phyloP scores from a whole-genome alignment of 2,888 invertebrate genomes.

The Eupithecia exiguata region DNA sequence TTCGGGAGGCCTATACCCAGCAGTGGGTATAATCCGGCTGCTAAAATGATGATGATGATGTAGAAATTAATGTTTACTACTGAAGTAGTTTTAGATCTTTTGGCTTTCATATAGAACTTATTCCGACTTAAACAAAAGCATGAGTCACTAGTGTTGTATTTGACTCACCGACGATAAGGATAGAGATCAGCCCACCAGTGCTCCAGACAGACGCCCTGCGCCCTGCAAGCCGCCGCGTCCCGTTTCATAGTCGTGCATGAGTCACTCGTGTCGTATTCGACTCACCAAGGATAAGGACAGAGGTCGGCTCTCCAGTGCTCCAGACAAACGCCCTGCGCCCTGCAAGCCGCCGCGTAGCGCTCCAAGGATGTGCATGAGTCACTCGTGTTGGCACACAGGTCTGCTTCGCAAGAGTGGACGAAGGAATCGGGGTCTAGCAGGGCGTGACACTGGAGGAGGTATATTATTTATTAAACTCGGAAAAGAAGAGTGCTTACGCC shows the following conservation, averaged over 20 bases:
- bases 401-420: constrained; percentile 87
- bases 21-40: too few relatives aligned
- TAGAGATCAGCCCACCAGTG: too few relatives aligned
- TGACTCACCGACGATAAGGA: constrained; percentile 22
- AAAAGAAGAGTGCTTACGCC: background rate
- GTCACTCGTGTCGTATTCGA: constrained; percentile 68
- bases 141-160: constrained; percentile 63
- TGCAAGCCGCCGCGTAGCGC: constrained; percentile 89
- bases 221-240: constrained; percentile 89
- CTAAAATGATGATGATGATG: too few relatives aligned
- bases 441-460: constrained; percentile 85
- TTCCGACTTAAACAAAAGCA: background rate
- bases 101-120: background rate
- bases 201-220: constrained; percentile 70
- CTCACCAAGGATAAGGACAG: constrained; percentile 20
- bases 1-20: too few relatives aligned
- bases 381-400: constrained; percentile 84
- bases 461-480: background rate
- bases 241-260: constrained; percentile 87
- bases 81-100: background rate
- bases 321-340: constrained; percentile 75
- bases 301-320: too few relatives aligned
- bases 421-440: constrained; percentile 88
- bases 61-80: background rate
- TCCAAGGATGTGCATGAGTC: constrained; percentile 86